Percentiles rank a stretch among this genome's conserved stretches.
These are phyloP conservation scores for Drosophila eugracilis DNA, from an alignment of 1,140 invertebrate genomes.

Conservation along the genomic window DNA sequence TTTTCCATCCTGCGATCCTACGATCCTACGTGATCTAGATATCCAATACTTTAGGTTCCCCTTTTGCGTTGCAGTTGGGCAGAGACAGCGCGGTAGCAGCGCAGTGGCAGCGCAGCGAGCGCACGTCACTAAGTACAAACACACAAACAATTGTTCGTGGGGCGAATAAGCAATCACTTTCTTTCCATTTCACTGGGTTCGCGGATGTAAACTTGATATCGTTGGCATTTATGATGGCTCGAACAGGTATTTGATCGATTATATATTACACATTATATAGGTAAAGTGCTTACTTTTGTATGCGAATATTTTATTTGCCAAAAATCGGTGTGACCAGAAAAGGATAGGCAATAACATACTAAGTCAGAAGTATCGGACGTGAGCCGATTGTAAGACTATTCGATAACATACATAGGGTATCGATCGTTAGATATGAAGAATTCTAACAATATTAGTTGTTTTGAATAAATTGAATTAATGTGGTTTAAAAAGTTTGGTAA, in stretches of 20 bases:
- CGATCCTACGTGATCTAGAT: constrained; percentile 11
- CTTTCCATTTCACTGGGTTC: constrained; percentile 43
- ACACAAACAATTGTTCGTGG: constrained; percentile 42
- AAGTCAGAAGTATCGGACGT: neutral
- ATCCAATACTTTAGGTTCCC: constrained; percentile 11
- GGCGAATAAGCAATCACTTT: constrained; percentile 35
- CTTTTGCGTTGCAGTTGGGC: constrained; percentile 68
- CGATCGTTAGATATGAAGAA: neutral
- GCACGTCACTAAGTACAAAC: constrained; percentile 65
- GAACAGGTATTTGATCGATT: constrained; percentile 19
- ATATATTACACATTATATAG: constrained; percentile 19
- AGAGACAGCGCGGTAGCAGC: constrained; percentile 28
- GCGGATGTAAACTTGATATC: neutral
- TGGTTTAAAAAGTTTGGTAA: too few species aligned
- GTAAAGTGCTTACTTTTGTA: constrained; percentile 33
- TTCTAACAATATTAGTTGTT: too few species aligned
- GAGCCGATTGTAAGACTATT: neutral
- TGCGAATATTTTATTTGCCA: constrained; percentile 56
- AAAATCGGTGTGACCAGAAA: constrained; percentile 19
- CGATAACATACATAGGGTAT: neutral
- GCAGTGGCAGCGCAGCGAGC: constrained; percentile 57
- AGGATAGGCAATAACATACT: neutral
- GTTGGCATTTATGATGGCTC: constrained; percentile 3
- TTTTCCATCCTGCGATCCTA: constrained; percentile 85
- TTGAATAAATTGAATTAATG: too few species aligned